phyloP scores from a whole-genome alignment of 1,140 invertebrate species.

The Ooceraea biroi region DNA sequence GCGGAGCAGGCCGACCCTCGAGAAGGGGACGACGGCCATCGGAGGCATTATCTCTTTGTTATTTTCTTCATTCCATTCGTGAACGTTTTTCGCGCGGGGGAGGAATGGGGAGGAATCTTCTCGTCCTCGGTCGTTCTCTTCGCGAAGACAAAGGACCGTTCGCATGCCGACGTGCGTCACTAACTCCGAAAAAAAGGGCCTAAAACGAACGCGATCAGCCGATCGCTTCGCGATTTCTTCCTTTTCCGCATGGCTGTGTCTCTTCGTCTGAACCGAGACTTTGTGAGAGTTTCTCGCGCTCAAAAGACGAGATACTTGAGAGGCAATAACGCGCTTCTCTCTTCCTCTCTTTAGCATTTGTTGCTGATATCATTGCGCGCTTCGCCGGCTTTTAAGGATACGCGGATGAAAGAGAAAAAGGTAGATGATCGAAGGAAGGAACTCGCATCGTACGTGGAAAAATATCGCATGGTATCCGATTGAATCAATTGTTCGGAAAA shows the following conservation, averaged over 20 bases:
- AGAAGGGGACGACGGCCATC: conserved; percentile 48
- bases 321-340: not conserved
- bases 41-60: conserved; percentile 71
- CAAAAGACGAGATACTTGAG: not conserved
- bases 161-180: conserved; percentile 56
- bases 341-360: not conserved
- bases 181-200: conserved; percentile 34
- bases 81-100: conserved; percentile 28
- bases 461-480: not conserved
- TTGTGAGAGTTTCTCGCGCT: not conserved
- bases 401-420: too few relatives aligned
- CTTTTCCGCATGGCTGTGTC: not conserved
- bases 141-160: conserved; percentile 65
- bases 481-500: not conserved
- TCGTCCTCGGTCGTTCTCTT: conserved; percentile 22
- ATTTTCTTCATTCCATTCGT: conserved; percentile 71
- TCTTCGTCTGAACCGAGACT: not conserved
- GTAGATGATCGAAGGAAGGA: too few relatives aligned
- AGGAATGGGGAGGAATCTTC: conserved; percentile 9
- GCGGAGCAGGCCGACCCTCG: conserved; percentile 63
- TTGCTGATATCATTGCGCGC: not conserved
- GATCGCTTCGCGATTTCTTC: conserved; percentile 5
- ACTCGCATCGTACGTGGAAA: not conserved
- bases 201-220: not conserved
- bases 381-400: not conserved